These are phyloP conservation scores for Ptilonorhynchus violaceus DNA, from an alignment of 2,113 vertebrate species.

Conservation along the genomic window DNA sequence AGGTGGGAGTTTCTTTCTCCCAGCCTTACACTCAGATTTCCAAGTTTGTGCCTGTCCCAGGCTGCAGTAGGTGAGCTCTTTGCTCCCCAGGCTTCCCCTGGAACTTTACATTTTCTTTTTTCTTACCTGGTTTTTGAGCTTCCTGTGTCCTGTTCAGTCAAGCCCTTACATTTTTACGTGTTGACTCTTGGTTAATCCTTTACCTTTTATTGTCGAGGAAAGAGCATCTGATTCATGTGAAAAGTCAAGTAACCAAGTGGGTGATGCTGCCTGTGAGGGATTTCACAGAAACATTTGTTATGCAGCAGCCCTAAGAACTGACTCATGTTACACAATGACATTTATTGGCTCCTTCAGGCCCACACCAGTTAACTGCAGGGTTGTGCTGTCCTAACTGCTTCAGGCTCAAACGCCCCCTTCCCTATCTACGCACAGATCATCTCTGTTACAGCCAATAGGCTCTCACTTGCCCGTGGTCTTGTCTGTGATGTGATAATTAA, in stretches of 20 bases:
- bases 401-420: background rate
- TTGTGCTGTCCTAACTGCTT: background rate
- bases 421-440: background rate
- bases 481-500: background rate
- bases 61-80: background rate
- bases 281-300: background rate
- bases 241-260: background rate
- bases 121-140: background rate
- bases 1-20: background rate
- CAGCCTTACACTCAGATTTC: background rate
- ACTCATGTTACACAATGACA: background rate
- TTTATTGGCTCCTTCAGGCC: background rate
- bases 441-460: background rate
- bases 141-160: background rate
- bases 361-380: background rate
- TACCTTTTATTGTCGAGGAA: background rate
- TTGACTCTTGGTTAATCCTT: background rate
- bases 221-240: background rate
- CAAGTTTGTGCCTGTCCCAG: background rate
- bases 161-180: background rate
- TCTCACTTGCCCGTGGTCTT: background rate
- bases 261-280: background rate
- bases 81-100: background rate
- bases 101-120: background rate
- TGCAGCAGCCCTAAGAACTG: background rate